Evolutionary conservation across 2,888 invertebrate genomes (phyloP).

Genomic region (Cataglyphis rosenhaueri): DNA sequence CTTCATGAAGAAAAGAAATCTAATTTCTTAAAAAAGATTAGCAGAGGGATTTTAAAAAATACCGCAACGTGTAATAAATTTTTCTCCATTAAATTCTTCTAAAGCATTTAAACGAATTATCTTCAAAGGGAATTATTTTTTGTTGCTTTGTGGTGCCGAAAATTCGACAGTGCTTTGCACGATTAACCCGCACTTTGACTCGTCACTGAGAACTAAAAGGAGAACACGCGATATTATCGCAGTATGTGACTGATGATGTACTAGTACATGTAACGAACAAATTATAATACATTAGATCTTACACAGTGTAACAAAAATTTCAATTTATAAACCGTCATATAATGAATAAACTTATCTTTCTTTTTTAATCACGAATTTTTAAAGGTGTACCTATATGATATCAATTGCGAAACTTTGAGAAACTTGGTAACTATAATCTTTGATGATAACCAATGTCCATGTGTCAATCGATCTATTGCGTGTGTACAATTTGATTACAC

Average conservation of each 20-base stretch:
- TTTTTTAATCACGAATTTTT: slow-evolving; percentile 10
- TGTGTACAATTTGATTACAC: slow-evolving; percentile 64
- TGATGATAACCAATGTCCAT: background rate
- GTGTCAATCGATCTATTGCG: slow-evolving; percentile 35
- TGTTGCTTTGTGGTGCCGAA: background rate
- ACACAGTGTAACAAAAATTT: background rate
- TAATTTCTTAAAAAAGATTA: background rate
- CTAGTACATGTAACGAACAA: slow-evolving; percentile 3
- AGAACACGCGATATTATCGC: slow-evolving; percentile 24
- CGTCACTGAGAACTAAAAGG: slow-evolving; percentile 19
- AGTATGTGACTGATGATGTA: slow-evolving; percentile 9
- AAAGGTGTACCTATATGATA: background rate
- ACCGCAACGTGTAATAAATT: background rate
- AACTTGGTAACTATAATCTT: background rate
- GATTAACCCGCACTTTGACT: slow-evolving; percentile 9
- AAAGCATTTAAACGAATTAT: background rate
- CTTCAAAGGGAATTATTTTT: background rate
- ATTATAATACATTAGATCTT: slow-evolving; percentile 24
- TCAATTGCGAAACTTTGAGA: background rate
- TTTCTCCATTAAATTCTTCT: background rate
- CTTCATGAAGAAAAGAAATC: background rate
- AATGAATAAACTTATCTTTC: background rate
- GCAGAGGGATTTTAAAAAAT: background rate
- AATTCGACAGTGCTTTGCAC: background rate
- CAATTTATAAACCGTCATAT: background rate